Base-by-base conservation (phyloP, 2,113 vertebrate genomes). In the Scartelaos histophorus region DNA sequence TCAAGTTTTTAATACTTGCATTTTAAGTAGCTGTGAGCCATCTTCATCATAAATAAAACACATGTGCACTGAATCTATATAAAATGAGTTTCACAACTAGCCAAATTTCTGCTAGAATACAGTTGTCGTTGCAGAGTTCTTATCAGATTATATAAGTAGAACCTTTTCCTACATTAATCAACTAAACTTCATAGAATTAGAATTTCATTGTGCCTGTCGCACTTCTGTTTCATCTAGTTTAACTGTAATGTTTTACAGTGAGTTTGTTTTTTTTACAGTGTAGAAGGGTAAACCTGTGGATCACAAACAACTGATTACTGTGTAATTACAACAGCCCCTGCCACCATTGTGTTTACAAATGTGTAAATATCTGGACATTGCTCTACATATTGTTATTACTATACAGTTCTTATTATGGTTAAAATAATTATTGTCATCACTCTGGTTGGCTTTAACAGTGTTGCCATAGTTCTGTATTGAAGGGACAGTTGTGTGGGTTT, bases 231-330 rank as follows among this genome's bases (percentile, higher is more conserved):
- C 51, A 75, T 13, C 67, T 56, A 13, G 51, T 47, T 69, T 66
- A 64, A 85, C 87, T 90, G 83, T 88, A 81, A 34, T 73, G 79
- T 78, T 81, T 81, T 76, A 78, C 80, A 79, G 84, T 82, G 84
- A 87, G 84, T 85, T 84, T 73, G 80, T 51, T 79, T 78, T 79
- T 78, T 81, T 81, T 76, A 78, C 80, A 78, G 84, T 81, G 84
- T 76, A 87, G 82, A 87, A 87, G 86, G 75, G 70, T 85, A 88
- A 89, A 83, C 76, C 85, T 74, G 80, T 87, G 89, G 89, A 82
- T 91, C 78, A 86, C 76, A 88, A 83, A 90, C 76, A 86, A 86
- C 87, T 89, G 84, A 93, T 94, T 93, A 92, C 92, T 92, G 87
- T 93, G 93, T 92, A 93, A 93, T 92, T 91, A 92, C 43, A 65